Evolutionary conservation across 2,113 vertebrate genomes (phyloP), one percentile per base, ranked within the genome.

Genomic region (Eurypyga helias): DNA sequence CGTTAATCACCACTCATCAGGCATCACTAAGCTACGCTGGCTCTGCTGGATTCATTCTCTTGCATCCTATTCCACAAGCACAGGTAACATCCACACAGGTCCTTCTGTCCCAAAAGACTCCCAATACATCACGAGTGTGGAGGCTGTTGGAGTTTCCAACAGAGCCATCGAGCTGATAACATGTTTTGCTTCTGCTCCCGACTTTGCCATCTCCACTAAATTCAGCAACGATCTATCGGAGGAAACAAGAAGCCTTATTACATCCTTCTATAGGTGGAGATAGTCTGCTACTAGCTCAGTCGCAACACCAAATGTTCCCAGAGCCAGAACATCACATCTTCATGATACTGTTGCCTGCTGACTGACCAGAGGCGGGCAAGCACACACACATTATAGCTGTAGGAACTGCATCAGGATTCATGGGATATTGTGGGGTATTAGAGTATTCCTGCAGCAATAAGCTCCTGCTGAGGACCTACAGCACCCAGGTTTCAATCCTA

Each of bases 371-470:
- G 16, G 11, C 4, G 6, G 12, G 17, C 7, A 41, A 12, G 41
- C 41, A 41, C 41, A 34, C 38, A 23, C 81, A 7, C 10, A 0
- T 4, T n/a, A n/a, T 18, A 75, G 46, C 55, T 61, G 33, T 9
- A 62, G 43, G 25, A 72, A 65, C 31, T 12, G 1, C 52, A 15
- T 2, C 19, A 41, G 18, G 9, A 17, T 51, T 36, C 52, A 36
- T 9, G 19, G 28, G 23, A 6, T 1, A 31, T 16, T 45, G 16
- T 3, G 13, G 13, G 3, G 7, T 3, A 6, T 0, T 7, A 6
- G 13, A 75, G 13, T 2, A 14, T 7, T n/a, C 16, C 65, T 15
- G 20, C 26, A n/a, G 55, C 26, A 11, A 11, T 0, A 1, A 29
- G 36, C n/a, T n/a, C 36, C 67, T 67, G 60, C 19, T 62, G 25